Percentiles rank a stretch among this genome's conserved stretches.
These are phyloP conservation scores for Stratiomys singularior DNA, from an alignment of 2,888 invertebrate species.

Conservation along the genomic window DNA sequence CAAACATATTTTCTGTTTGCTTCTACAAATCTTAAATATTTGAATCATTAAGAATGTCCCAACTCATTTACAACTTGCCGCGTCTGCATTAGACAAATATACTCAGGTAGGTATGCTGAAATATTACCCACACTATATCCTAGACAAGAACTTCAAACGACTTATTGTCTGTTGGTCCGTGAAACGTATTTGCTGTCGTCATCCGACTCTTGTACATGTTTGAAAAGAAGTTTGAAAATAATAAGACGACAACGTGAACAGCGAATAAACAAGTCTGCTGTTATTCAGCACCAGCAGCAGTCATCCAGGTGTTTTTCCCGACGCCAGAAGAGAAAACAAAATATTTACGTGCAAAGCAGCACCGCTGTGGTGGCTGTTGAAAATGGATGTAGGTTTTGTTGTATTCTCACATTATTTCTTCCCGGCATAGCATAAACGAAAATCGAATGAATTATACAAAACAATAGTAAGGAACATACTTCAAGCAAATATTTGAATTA, in stretches of 20 bases:
- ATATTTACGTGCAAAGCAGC: neutral
- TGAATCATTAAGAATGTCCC: neutral
- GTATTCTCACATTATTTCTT: neutral
- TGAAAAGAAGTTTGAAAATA: neutral
- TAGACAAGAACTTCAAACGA: neutral
- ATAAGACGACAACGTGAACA: neutral
- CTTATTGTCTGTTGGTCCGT: neutral
- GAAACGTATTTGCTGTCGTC: neutral
- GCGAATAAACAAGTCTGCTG: neutral
- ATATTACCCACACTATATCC: neutral
- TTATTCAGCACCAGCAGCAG: neutral
- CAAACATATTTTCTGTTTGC: neutral
- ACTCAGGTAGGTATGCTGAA: no score
- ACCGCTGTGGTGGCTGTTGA: no score
- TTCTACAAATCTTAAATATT: neutral
- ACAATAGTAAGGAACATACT: neutral
- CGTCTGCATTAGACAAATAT: no score
- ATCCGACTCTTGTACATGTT: neutral
- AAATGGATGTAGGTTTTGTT: no score
- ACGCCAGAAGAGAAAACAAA: slow-evolving; percentile 3
- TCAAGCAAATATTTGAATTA: neutral
- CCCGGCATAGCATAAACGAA: neutral
- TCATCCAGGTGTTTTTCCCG: slow-evolving; percentile 1
- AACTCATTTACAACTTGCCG: neutral
- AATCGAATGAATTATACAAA: neutral